These are phyloP conservation scores for Anser brachyrhynchus DNA, from an alignment of 2,113 vertebrate genomes.

Conservation along the genomic window DNA sequence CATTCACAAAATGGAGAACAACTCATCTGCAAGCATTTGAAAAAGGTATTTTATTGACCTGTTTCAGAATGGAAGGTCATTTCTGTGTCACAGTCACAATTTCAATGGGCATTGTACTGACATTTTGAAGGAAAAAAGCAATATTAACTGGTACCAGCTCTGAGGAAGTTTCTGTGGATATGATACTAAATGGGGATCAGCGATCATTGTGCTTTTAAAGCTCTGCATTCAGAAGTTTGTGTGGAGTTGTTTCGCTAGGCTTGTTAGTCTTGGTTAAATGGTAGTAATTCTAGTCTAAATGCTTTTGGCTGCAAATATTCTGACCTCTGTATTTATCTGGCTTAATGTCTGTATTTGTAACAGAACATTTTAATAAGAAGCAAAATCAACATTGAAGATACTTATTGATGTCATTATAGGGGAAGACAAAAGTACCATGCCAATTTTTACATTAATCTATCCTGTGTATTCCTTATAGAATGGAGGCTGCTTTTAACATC, in stretches of 20 bases:
- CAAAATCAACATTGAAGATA: conserved; percentile 38
- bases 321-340: conserved; percentile 12
- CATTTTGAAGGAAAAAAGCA: neutral
- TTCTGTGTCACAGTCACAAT: neutral
- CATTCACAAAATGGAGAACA: neutral
- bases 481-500: neutral
- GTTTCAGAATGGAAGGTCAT: neutral
- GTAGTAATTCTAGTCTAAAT: neutral
- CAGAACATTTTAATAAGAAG: conserved; percentile 35
- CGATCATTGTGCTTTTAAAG: neutral
- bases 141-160: neutral
- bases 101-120: neutral
- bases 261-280: neutral
- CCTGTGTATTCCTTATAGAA: neutral
- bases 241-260: neutral
- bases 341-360: conserved; percentile 4
- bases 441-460: conserved; percentile 12
- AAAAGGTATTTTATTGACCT: neutral
- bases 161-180: neutral
- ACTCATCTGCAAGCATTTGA: neutral
- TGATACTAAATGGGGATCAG: neutral
- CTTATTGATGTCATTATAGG: conserved; percentile 1
- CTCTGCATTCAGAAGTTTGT: neutral
- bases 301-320: neutral
- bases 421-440: neutral